Evolutionary conservation across 2,797 vertebrate genomes (phyloP).

Genomic region (Phyllotis vaccarum): DNA sequence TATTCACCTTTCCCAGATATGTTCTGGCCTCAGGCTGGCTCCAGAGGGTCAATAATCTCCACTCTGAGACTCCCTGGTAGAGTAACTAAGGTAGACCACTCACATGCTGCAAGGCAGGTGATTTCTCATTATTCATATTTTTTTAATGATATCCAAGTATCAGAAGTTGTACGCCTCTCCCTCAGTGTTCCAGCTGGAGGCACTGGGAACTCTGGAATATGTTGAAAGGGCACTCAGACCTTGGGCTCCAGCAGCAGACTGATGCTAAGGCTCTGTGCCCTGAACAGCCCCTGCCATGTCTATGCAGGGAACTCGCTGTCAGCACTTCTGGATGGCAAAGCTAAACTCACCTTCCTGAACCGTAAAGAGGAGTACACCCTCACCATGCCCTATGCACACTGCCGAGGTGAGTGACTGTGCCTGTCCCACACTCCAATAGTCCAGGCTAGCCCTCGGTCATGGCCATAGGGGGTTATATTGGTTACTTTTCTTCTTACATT

Average conservation of each 20-base stretch:
- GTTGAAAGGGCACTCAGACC: not conserved
- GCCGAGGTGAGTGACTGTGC: conserved; percentile 92
- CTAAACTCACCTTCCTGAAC: conserved; percentile 92
- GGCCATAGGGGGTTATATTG: not conserved
- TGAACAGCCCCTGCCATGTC: not conserved
- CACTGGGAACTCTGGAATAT: not conserved
- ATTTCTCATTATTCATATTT: not conserved
- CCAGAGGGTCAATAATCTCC: too few relatives aligned
- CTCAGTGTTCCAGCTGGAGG: not conserved
- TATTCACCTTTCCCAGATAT: not conserved
- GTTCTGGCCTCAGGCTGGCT: not conserved
- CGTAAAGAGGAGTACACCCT: conserved; percentile 96
- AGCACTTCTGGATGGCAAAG: conserved; percentile 96
- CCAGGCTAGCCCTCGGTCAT: rapidly evolving
- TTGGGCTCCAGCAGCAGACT: not conserved
- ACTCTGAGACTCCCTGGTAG: rapidly evolving
- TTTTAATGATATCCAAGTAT: not conserved
- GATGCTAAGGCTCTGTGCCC: rapidly evolving
- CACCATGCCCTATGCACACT: conserved; percentile 99
- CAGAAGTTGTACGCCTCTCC: not conserved
- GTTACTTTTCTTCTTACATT: not conserved
- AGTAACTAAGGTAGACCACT: not conserved
- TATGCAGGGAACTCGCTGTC: conserved; percentile 96
- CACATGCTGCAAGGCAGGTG: rapidly evolving
- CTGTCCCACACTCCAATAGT: not conserved